A percentile compares a stretch with the other conserved stretches of the same genome.
These are phyloP conservation scores for Andricus curvator DNA, from an alignment of 2,888 invertebrate genomes.

Conservation along the genomic window DNA sequence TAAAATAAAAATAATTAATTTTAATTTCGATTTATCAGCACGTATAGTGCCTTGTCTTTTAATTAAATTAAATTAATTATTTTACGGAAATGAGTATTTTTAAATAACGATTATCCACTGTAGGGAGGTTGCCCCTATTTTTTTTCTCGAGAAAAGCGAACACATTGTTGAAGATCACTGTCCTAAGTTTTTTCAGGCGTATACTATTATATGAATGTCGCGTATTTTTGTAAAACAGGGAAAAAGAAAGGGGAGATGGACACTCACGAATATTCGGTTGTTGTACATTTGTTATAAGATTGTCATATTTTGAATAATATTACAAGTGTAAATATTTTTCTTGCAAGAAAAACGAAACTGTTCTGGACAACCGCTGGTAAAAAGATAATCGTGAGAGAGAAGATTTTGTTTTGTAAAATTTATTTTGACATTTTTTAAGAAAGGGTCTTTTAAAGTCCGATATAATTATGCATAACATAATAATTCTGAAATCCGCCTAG, in stretches of 20 bases:
- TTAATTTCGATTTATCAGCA: no score
- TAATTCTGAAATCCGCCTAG: slow-evolving; percentile 3
- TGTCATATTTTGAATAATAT: slow-evolving; percentile 71
- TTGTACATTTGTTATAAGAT: slow-evolving; percentile 58
- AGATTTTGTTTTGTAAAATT: slow-evolving; percentile 17
- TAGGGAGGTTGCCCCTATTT: neutral
- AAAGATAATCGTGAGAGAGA: neutral
- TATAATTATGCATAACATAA: slow-evolving; percentile 18
- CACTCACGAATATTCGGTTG: slow-evolving; percentile 19
- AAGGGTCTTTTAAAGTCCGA: slow-evolving; percentile 7
- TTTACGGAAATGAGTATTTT: no score
- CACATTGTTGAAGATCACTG: slow-evolving; percentile 32
- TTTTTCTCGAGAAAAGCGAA: slow-evolving; percentile 18
- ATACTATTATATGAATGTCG: slow-evolving; percentile 29
- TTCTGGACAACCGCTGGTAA: neutral
- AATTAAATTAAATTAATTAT: no score
- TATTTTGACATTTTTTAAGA: slow-evolving; percentile 1
- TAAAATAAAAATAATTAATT: no score
- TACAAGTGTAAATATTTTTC: slow-evolving; percentile 67
- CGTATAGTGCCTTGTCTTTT: no score
- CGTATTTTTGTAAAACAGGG: slow-evolving; percentile 25
- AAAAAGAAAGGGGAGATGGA: neutral
- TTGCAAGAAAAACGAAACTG: neutral
- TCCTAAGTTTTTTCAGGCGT: slow-evolving; percentile 29
- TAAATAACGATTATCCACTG: no score